Conservation (phyloP, 2,797 vertebrate species). For the Steatocranus sp. region DNA sequence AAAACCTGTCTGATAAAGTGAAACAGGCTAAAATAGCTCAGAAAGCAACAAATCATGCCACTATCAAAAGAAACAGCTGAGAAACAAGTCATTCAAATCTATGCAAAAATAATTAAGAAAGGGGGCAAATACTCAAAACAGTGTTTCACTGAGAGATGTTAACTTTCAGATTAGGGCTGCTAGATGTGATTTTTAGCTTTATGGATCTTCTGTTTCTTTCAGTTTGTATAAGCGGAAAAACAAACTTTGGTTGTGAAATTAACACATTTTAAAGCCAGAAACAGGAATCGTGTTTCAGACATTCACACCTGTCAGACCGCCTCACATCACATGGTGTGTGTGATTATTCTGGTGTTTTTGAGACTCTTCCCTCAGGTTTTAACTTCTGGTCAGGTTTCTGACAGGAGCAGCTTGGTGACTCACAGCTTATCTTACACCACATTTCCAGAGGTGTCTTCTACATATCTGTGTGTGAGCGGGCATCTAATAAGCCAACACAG, state of each 20-base stretch:
- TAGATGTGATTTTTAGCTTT: not conserved
- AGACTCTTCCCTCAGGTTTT: conserved; percentile 1
- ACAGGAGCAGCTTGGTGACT: conserved; percentile 29
- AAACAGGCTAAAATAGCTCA: not conserved
- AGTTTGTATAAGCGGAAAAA: rapidly evolving
- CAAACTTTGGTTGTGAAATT: not conserved
- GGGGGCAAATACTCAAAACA: not conserved
- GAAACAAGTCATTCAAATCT: not conserved
- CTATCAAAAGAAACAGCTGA: not conserved
- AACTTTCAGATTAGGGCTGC: not conserved
- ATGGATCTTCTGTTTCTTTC: not conserved
- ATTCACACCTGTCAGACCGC: conserved; percentile 1
- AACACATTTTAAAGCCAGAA: not conserved
- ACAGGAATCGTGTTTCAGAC: not conserved
- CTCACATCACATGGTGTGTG: not conserved
- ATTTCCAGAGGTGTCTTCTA: conserved; percentile 11
- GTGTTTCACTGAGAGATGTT: not conserved
- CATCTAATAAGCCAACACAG: conserved; percentile 31
- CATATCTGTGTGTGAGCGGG: not conserved
- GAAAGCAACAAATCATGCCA: not conserved
- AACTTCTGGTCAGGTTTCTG: not conserved
- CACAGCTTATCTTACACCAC: conserved; percentile 25
- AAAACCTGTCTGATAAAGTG: not conserved
- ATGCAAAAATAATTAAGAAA: not conserved
- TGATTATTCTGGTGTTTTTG: not conserved